Base-by-base conservation (phyloP, 2,888 invertebrate genomes). In the Bhutanitis thaidina region DNA sequence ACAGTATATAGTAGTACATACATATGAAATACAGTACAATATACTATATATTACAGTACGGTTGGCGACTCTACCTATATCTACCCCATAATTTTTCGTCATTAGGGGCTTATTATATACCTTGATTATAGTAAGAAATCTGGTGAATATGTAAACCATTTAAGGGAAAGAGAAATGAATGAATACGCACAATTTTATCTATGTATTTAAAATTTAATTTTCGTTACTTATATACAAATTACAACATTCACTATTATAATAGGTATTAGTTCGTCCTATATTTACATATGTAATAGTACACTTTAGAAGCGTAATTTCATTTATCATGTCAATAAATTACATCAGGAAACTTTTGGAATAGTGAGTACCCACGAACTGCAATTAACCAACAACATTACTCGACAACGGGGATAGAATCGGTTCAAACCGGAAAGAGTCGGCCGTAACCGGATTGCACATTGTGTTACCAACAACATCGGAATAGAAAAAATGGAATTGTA, bases 181-280 rank as follows among this genome's bases (percentile, higher is more conserved):
- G 59, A 77, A 71, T 72, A 80, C 80, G 62, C 82, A 81, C 80
- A 71, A 74, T 79, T 61, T 80, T 87, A 87, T 89, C 87, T 89
- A 88, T 88, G 87, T 89, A 89, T 89, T 87, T 89, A 87, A 89
- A 89, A 88, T 89, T 88, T 88, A 88, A 87, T 88, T 87, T 86
- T 86, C 82, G 77, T 87, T 88, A 89, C 88, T 86, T 89, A 89
- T 89, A 89, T 89, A 89, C 88, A 89, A 86, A 88, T 88, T 86
- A 89, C 88, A 89, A 89, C 88, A 89, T 89, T 89, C 72, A 89
- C 87, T 89, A 88, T 86, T 83, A 85, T 84, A 84, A 75, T 87
- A 85, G 78, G 76, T 82, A 85, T 85, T 83, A 87, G 86, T 86
- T 80, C 74, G 73, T 82, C 75, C 86, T 88, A 89, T 89, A 89